Base-by-base conservation (phyloP, 2,797 vertebrate species). In the Anguilla pacifica region DNA sequence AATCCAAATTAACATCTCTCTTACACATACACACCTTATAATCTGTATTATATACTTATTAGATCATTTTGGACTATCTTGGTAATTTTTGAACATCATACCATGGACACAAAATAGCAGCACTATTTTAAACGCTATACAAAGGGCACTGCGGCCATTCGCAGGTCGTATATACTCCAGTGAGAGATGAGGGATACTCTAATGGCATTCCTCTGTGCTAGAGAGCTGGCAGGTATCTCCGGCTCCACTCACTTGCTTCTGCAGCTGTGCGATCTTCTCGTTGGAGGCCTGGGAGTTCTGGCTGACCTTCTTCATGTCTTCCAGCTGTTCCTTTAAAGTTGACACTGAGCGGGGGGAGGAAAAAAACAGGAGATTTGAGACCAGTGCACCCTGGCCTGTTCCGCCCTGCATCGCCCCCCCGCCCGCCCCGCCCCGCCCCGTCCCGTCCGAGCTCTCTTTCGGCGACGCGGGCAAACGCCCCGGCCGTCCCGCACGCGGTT, bases 271-370 rank as follows among this genome's bases (percentile, higher is more conserved):
- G 88, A 99, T 96, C 95, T 99, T 99, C 90, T 99, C 99, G 94
- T 97, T 98, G 87, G 97, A 97, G 87, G 97, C 96, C 91, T 99
- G 98, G 11, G 98, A 98, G 95, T 97, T 98, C 89, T 99, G 98
- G 92, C 95, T 99, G 64, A 97, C 96, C 94, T 97, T 99, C 94
- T 96, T 97, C 95, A 99, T 94, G 90, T 99, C 97, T 95, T 99
- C 99, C 91, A 99, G 95, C 90, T 99, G 99, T 94, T 99, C 99
- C 93, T 98, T 99, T 92, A 99, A 95, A n/a, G 97, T 98, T 67
- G 98, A 98, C 90, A 98, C 99, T 99, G 89, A 64, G 92, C n/a
- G n/a, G 86, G 82, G 87, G 6, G 11, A 35, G 35, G 31, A 72
- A 28, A 28, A 94, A 91, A 72, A 22, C 25, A 51, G 35, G 25